Base-by-base conservation (phyloP, 2,797 vertebrate species). In the Miichthys miiuy region DNA sequence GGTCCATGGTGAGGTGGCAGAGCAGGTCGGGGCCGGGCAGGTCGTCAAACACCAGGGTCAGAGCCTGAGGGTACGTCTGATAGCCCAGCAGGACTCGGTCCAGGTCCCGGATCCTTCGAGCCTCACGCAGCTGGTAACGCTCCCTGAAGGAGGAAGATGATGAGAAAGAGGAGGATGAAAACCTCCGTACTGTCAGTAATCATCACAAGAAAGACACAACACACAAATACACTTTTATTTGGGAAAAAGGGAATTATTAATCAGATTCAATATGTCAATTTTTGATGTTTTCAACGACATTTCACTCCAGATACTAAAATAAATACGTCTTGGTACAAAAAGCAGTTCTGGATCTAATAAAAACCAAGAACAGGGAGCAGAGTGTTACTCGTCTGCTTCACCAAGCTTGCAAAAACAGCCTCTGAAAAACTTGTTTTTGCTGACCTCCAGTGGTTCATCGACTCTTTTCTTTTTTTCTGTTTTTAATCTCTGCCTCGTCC, bases 71-170 rank as follows among this genome's bases (percentile, higher is more conserved):
- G 84, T 98, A 99, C 0, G 96, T 96, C 92, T 99, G 97, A 90
- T 99, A 99, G 9, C 98, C 98, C 95, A 99, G 96, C 67, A 99
- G 95, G 3, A 99, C 97, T 1, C 98, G 95, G 58, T 99, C 98
- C 89, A 99, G 90, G 92, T 99, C 97, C 0, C 98, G 95, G 74
- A 99, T 97, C 38, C 98, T 93, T 27, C 97, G 96, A 25, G 97
- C 96, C 27, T 99, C 98, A 0, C 96, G 94, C 48, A 99, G 94
- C 66, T 94, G 96, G 85, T 99, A 99, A 48, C 97, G 97, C 84
- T 98, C 97, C 85, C 96, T 96, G 90, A 93, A 56, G 63, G 48
- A 10, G 3, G 17, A 67, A 64, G 8, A 50, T 0, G 10, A 69
- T 0, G 23, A 63, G 1, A 50, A 61, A 1, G 27, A 34, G 1